These are phyloP conservation scores for Melanotus villosus DNA, from an alignment of 2,888 invertebrate genomes.

Conservation along the genomic window DNA sequence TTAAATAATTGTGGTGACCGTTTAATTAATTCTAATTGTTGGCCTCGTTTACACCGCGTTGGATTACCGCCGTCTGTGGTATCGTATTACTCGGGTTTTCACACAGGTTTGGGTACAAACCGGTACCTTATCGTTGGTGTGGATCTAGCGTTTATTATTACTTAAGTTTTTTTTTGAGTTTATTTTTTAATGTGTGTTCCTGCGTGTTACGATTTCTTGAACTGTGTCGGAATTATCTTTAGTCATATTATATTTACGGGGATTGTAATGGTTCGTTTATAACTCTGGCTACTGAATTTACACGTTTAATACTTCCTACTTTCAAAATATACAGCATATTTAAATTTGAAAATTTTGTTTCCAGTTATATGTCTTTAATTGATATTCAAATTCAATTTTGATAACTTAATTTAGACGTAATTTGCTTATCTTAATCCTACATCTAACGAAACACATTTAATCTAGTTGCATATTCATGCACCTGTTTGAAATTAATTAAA, in stretches of 20 bases:
- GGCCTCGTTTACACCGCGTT: slow-evolving; percentile 28
- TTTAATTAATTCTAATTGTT: slow-evolving; percentile 37
- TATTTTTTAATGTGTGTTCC: not conserved
- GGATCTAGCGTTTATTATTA: slow-evolving; percentile 4
- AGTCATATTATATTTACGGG: too few relatives aligned
- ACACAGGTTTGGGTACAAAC: slow-evolving; percentile 26
- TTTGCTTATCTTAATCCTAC: slow-evolving; percentile 2
- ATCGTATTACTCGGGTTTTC: slow-evolving; percentile 28
- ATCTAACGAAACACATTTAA: not conserved
- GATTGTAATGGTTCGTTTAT: too few relatives aligned
- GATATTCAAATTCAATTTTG: not conserved
- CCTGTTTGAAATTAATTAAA: not conserved
- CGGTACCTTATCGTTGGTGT: slow-evolving; percentile 10
- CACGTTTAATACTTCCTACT: too few relatives aligned
- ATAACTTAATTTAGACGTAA: not conserved
- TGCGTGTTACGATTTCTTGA: not conserved
- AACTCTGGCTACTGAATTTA: too few relatives aligned
- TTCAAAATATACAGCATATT: too few relatives aligned
- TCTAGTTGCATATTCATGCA: not conserved
- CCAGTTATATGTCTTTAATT: too few relatives aligned
- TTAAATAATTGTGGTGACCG: slow-evolving; percentile 32
- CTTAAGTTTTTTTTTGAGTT: not conserved
- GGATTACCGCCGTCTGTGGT: slow-evolving; percentile 22
- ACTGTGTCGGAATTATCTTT: not conserved
- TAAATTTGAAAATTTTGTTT: too few relatives aligned